Evolutionary conservation across 2,113 vertebrate genomes (phyloP).

Genomic region (Bungarus multicinctus): DNA sequence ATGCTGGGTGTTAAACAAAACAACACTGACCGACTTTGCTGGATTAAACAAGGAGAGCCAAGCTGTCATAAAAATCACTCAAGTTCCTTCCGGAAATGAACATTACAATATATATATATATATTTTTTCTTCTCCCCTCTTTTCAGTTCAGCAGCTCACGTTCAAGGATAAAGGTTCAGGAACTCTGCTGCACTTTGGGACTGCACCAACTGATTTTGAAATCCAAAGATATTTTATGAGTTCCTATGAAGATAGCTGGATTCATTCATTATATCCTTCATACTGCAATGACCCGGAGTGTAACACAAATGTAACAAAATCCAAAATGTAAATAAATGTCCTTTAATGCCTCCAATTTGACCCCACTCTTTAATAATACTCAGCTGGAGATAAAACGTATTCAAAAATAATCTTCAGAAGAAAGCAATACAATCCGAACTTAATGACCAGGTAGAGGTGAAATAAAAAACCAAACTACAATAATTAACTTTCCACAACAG

Average conservation of each 20-base stretch:
- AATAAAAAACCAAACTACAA: no score
- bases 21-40: neutral
- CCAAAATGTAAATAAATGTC: no score
- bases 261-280: neutral
- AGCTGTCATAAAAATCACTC: neutral
- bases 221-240: neutral
- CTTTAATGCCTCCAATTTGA: no score
- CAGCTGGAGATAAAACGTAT: no score
- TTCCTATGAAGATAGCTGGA: constrained; percentile 28
- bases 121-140: neutral
- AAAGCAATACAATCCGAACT: no score
- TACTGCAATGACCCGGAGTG: no score
- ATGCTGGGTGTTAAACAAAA: constrained; percentile 1
- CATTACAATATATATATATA: rapidly evolving
- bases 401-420: no score
- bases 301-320: no score
- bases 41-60: constrained; percentile 15
- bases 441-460: no score
- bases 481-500: no score
- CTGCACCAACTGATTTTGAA: neutral
- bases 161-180: neutral
- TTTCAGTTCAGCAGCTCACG: neutral
- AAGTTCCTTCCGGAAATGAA: constrained; percentile 16
- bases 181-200: neutral
- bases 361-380: no score